phyloP scores from a whole-genome alignment of 2,888 invertebrate species.

The Cataglyphis albicans region DNA sequence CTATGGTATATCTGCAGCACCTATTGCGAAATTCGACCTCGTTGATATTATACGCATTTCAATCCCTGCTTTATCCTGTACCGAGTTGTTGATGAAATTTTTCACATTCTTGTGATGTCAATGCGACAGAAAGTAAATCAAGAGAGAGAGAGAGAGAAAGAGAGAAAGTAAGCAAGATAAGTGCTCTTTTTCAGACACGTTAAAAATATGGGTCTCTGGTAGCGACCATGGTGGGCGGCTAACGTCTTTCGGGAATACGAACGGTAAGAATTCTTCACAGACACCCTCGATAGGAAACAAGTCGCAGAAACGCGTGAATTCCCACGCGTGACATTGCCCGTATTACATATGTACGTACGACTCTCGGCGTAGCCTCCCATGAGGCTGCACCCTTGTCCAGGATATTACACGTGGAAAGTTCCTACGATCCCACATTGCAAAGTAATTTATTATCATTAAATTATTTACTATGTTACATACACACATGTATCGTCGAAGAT shows the following conservation, averaged over 20 bases:
- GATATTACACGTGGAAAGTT: slow-evolving; percentile 38
- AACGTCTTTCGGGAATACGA: slow-evolving; percentile 52
- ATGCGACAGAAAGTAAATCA: slow-evolving; percentile 47
- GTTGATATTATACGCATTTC: slow-evolving; percentile 21
- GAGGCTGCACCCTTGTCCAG: slow-evolving; percentile 37
- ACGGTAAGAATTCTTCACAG: slow-evolving; percentile 62
- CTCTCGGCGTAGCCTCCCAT: slow-evolving; percentile 33
- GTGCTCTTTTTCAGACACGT: slow-evolving; percentile 58
- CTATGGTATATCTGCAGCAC: neutral
- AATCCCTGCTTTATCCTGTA: slow-evolving; percentile 14
- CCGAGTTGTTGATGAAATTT: slow-evolving; percentile 48
- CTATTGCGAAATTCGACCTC: slow-evolving; percentile 5
- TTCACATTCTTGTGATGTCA: slow-evolving; percentile 46
- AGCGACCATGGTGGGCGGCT: slow-evolving; percentile 56
- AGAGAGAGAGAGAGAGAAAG: slow-evolving; percentile 17
- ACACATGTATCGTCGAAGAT: neutral
- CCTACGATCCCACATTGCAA: neutral
- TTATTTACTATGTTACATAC: neutral
- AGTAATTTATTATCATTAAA: slow-evolving; percentile 44
- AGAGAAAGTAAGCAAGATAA: slow-evolving; percentile 31
- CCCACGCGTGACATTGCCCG: slow-evolving; percentile 66
- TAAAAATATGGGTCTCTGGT: slow-evolving; percentile 67
- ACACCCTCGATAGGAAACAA: slow-evolving; percentile 53
- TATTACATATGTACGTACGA: slow-evolving; percentile 64
- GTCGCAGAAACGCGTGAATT: slow-evolving; percentile 62